A percentile compares a stretch with the other conserved stretches of the same genome.
Evolutionary conservation across 2,888 invertebrate species (phyloP).

Genomic region (Mimas tiliae): DNA sequence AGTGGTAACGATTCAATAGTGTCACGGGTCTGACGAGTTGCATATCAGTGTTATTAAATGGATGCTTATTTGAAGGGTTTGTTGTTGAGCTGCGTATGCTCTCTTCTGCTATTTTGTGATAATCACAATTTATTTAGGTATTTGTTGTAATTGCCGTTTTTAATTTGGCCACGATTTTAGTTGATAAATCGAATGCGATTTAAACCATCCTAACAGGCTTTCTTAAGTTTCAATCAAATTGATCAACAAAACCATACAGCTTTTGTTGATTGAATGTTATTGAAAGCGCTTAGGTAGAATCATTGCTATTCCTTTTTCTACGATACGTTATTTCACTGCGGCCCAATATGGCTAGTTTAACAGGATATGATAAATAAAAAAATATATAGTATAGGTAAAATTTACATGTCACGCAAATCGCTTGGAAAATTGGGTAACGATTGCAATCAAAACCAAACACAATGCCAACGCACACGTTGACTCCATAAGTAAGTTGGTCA

Average conservation of each 20-base stretch:
- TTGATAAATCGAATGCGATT: too few species aligned
- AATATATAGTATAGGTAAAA: too few species aligned
- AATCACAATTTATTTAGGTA: not conserved
- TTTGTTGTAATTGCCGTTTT: not conserved
- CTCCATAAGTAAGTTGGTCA: not conserved
- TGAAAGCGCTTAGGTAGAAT: too few species aligned
- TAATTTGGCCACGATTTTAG: not conserved
- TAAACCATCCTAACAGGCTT: too few species aligned
- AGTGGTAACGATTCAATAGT: not conserved
- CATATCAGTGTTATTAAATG: conserved; percentile 1
- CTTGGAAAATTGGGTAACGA: not conserved
- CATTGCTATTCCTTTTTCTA: too few species aligned
- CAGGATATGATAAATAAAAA: too few species aligned
- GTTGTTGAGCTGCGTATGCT: not conserved
- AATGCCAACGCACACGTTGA: not conserved
- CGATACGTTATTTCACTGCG: too few species aligned
- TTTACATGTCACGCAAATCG: not conserved
- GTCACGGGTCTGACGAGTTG: not conserved
- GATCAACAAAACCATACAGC: too few species aligned
- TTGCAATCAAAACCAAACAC: not conserved
- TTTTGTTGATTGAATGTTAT: too few species aligned
- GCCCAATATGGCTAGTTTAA: too few species aligned
- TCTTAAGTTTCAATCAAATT: too few species aligned
- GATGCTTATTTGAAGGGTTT: not conserved
- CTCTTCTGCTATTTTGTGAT: not conserved